Conservation (phyloP, 2,797 vertebrate genomes). For the Platyrinchus mystaceus region DNA sequence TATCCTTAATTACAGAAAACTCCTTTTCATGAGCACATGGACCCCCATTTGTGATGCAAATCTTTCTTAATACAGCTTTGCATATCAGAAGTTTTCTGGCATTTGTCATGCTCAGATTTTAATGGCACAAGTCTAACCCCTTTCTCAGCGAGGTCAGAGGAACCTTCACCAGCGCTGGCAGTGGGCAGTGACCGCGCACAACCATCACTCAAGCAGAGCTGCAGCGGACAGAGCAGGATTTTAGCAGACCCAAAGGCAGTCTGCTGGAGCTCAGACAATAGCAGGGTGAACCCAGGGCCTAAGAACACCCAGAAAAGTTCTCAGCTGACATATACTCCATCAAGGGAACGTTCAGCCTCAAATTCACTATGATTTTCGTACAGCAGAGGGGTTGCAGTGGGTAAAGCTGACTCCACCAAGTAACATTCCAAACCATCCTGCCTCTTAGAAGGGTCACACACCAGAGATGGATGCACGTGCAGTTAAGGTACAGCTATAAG, state of each 20-base stretch:
- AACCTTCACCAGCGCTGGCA: accelerated
- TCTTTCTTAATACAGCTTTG: neutral
- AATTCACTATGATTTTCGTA: accelerated
- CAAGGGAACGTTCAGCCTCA: neutral
- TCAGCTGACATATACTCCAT: neutral
- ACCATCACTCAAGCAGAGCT: neutral
- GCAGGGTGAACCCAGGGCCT: neutral
- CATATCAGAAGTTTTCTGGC: neutral
- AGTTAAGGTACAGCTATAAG: neutral
- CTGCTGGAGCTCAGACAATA: neutral
- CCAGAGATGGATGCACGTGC: neutral
- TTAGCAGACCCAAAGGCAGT: neutral
- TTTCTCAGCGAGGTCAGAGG: neutral
- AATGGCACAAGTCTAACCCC: neutral
- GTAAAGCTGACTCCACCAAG: neutral
- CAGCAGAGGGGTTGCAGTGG: neutral
- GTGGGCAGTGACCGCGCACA: accelerated
- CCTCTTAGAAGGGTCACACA: neutral
- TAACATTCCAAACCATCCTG: neutral
- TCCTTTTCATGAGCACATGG: neutral
- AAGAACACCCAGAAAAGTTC: neutral
- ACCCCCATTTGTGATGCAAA: neutral
- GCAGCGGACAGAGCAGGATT: neutral
- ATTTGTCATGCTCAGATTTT: neutral
- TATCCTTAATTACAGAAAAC: neutral